Conservation (phyloP, 1,140 invertebrate genomes). For the Tribolium madens region DNA sequence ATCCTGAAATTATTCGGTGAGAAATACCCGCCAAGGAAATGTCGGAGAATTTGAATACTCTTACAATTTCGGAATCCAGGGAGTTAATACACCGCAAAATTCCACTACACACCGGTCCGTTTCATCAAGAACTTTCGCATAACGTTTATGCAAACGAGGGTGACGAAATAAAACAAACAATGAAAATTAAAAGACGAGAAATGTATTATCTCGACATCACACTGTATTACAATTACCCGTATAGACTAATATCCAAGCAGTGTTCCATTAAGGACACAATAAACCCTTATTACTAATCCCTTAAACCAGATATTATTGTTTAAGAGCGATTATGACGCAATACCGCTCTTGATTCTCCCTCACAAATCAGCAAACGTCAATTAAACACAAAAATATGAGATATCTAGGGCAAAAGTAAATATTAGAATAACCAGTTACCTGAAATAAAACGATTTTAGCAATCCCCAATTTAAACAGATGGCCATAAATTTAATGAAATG, state of each 20-base stretch:
- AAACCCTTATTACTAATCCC: constrained; percentile 14
- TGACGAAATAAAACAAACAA: constrained; percentile 5
- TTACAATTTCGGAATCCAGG: neutral
- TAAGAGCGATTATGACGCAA: neutral
- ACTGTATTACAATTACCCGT: neutral
- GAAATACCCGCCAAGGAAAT: constrained; percentile 9
- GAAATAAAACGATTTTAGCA: constrained; percentile 28
- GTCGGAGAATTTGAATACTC: constrained; percentile 10
- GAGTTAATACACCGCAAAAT: constrained; percentile 29
- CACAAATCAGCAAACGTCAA: neutral
- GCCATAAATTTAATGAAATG: constrained; percentile 26
- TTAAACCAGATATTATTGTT: constrained; percentile 24
- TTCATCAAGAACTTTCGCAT: constrained; percentile 18
- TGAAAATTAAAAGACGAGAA: neutral
- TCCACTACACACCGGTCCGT: constrained; percentile 3
- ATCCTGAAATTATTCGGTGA: neutral
- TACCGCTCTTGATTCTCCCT: neutral
- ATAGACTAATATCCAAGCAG: neutral
- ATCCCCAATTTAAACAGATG: constrained; percentile 32
- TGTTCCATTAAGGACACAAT: constrained; percentile 3
- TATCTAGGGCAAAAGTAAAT: constrained; percentile 6
- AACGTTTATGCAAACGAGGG: constrained; percentile 15
- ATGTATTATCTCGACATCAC: neutral
- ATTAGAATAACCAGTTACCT: constrained; percentile 29
- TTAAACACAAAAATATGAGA: neutral